These are phyloP conservation scores for Pyxicephalus adspersus DNA, from an alignment of 2,113 vertebrate genomes.

Conservation along the genomic window DNA sequence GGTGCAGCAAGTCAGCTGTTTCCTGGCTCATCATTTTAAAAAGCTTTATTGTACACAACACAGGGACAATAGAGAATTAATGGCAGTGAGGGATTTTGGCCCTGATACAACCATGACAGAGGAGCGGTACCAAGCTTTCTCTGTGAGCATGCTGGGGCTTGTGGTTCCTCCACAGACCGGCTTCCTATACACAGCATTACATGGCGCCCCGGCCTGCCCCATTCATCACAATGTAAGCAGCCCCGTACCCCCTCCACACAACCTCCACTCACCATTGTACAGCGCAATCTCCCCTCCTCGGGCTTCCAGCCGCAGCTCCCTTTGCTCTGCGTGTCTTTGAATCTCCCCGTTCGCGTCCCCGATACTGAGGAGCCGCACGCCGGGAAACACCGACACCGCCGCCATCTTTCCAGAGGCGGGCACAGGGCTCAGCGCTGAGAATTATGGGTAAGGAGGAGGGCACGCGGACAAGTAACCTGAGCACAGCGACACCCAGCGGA, in stretches of 20 bases:
- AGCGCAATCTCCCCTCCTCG: constrained; percentile 84
- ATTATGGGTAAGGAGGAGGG: constrained; percentile 36
- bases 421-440: constrained; percentile 57
- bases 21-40: no score
- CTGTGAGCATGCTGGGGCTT: no score
- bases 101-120: no score
- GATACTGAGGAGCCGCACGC: constrained; percentile 93
- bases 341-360: constrained; percentile 95
- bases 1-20: no score
- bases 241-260: constrained; percentile 86
- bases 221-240: constrained; percentile 15
- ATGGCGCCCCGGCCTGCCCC: no score
- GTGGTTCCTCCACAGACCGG: background rate
- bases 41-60: no score
- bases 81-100: background rate
- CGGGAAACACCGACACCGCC: constrained; percentile 88
- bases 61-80: background rate
- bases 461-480: background rate
- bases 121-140: no score
- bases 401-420: constrained; percentile 66
- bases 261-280: constrained; percentile 58
- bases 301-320: constrained; percentile 86
- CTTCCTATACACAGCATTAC: background rate
- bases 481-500: constrained; percentile 39
- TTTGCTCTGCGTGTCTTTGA: constrained; percentile 92